Percentiles rank a stretch among this genome's conserved stretches.
Conservation (phyloP, 1,140 invertebrate species). For the Drosophila cardini region DNA sequence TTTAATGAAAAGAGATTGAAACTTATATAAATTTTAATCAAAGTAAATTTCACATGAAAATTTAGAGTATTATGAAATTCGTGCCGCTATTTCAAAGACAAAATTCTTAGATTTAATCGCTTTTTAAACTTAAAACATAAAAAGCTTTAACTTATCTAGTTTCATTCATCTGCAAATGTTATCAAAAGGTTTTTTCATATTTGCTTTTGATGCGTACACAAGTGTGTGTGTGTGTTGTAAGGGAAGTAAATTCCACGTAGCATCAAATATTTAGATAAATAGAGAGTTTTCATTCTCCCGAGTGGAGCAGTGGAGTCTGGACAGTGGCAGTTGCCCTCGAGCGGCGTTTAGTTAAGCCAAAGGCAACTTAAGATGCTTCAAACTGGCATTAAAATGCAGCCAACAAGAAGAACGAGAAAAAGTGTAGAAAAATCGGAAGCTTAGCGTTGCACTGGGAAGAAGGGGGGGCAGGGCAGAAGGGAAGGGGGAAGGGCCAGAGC, state of each 20-base stretch:
- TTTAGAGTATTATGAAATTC: no score
- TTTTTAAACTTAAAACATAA: neutral
- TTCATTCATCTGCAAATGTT: neutral
- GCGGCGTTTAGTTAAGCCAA: conserved; percentile 65
- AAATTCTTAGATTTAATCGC: no score
- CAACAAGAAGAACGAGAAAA: conserved; percentile 24
- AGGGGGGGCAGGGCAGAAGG: neutral
- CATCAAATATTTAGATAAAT: conserved; percentile 44
- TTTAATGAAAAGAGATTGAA: no score
- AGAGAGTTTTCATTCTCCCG: conserved; percentile 16
- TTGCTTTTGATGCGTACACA: neutral
- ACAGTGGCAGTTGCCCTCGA: conserved; percentile 29
- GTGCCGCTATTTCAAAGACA: no score
- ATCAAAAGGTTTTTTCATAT: neutral
- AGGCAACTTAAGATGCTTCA: conserved; percentile 44
- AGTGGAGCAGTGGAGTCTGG: conserved; percentile 13
- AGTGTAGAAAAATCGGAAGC: conserved; percentile 35
- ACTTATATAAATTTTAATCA: no score
- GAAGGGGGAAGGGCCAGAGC: neutral
- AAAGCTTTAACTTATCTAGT: neutral
- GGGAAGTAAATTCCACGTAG: conserved; percentile 11
- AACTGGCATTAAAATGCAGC: conserved; percentile 71
- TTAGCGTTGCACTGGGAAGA: conserved; percentile 52
- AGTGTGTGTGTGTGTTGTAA: neutral
- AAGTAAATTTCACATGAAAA: no score